A percentile compares a stretch with the other conserved stretches of the same genome.
phyloP scores from a whole-genome alignment of 2,797 vertebrate species.

The Periparus ater region DNA sequence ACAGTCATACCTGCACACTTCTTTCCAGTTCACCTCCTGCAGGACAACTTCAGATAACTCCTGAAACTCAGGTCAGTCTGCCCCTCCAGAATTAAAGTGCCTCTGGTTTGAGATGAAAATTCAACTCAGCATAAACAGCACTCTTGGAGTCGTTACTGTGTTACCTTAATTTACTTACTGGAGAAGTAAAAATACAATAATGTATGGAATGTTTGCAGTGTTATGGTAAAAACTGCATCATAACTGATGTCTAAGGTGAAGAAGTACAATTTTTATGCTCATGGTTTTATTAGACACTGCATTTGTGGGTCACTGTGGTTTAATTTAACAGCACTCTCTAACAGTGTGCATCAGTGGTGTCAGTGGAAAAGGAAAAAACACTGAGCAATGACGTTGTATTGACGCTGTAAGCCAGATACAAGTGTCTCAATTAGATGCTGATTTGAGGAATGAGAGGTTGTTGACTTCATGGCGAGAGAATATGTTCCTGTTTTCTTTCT shows the following conservation, averaged over 20 bases:
- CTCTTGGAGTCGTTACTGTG: neutral
- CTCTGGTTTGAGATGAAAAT: neutral
- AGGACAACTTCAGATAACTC: neutral
- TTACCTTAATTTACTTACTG: neutral
- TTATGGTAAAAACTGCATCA: neutral
- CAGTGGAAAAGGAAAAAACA: slow-evolving; percentile 38
- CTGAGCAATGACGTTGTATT: neutral
- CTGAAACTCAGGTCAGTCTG: neutral
- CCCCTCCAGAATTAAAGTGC: neutral
- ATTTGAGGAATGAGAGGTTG: neutral
- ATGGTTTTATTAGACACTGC: neutral
- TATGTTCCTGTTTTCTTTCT: neutral
- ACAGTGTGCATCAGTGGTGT: neutral
- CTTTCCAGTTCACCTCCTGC: neutral
- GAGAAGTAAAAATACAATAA: neutral
- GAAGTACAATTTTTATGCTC: neutral
- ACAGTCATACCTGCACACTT: neutral
- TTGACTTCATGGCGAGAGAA: neutral
- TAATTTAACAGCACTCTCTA: neutral
- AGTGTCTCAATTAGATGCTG: neutral
- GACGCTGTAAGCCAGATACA: neutral
- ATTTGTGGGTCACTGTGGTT: neutral
- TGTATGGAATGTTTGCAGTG: neutral
- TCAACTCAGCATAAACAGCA: neutral
- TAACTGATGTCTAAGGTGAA: neutral